phyloP scores from a whole-genome alignment of 2,113 vertebrate genomes.

The Parus major region DNA sequence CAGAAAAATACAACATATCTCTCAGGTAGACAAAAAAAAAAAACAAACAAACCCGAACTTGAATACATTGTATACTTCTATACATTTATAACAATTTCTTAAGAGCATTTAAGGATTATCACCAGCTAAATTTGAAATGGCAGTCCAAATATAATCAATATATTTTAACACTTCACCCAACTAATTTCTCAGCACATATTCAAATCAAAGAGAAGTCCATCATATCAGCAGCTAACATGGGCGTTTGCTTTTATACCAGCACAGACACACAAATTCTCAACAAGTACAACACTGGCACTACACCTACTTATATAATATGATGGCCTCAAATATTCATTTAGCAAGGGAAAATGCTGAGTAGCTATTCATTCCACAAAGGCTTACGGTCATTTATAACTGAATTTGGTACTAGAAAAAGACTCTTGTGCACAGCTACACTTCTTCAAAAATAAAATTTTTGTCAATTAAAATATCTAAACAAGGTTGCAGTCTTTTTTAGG shows the following conservation, averaged over 20 bases:
- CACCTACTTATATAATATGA: background rate
- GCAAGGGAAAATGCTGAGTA: background rate
- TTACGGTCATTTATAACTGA: background rate
- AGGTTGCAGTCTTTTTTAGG: background rate
- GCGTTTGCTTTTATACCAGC: background rate
- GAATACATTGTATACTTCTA: too few species aligned
- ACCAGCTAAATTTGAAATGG: background rate
- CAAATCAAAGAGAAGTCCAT: background rate
- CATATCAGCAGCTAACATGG: background rate
- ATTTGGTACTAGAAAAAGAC: background rate
- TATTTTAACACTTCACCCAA: background rate
- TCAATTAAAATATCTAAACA: background rate
- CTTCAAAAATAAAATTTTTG: background rate
- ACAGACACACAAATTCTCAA: background rate
- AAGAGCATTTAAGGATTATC: background rate
- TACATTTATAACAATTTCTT: background rate
- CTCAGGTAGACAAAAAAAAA: background rate
- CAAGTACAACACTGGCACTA: background rate
- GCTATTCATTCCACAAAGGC: background rate
- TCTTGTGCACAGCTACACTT: accelerated
- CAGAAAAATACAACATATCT: background rate
- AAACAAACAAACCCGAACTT: background rate
- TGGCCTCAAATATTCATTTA: background rate
- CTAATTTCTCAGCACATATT: background rate
- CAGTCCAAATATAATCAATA: background rate